A percentile compares a stretch with the other conserved stretches of the same genome.
phyloP scores from a whole-genome alignment of 2,797 vertebrate genomes.

The Vespertilio murinus region DNA sequence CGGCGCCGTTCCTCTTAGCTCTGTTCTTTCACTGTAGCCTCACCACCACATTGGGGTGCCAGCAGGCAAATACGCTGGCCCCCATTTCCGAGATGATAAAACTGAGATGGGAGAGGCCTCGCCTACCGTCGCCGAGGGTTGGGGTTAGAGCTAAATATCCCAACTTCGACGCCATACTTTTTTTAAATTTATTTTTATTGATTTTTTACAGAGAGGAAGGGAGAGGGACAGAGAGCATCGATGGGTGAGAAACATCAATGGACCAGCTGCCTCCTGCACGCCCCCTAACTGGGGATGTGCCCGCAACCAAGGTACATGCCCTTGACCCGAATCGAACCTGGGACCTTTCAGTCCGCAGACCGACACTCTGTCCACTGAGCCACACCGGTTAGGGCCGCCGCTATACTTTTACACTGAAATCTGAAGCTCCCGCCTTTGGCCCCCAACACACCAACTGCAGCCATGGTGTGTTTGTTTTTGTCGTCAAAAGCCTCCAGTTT shows the following conservation, averaged over 20 bases:
- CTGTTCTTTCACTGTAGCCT: background rate
- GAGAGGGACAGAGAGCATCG: no score
- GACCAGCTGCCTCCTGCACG: no score
- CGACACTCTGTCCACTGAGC: no score
- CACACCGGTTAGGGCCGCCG: background rate
- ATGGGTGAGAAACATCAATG: no score
- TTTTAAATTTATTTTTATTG: no score
- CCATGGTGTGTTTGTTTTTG: rapidly evolving
- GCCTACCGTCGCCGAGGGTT: background rate
- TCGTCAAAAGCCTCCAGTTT: no score
- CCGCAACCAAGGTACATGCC: no score
- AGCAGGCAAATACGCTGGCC: background rate
- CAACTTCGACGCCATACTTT: background rate
- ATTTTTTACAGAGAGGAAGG: no score
- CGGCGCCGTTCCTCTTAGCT: background rate
- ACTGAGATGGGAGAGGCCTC: background rate
- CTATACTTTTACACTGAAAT: background rate
- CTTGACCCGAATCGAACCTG: no score
- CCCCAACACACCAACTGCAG: background rate
- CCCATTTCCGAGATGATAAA: background rate
- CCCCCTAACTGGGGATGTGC: no score
- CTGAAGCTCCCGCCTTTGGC: background rate
- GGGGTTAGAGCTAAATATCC: background rate
- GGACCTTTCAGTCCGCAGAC: no score
- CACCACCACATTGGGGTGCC: background rate